phyloP scores from a whole-genome alignment of 2,113 vertebrate genomes.

The Calyptommatus sinebrachiatus region DNA sequence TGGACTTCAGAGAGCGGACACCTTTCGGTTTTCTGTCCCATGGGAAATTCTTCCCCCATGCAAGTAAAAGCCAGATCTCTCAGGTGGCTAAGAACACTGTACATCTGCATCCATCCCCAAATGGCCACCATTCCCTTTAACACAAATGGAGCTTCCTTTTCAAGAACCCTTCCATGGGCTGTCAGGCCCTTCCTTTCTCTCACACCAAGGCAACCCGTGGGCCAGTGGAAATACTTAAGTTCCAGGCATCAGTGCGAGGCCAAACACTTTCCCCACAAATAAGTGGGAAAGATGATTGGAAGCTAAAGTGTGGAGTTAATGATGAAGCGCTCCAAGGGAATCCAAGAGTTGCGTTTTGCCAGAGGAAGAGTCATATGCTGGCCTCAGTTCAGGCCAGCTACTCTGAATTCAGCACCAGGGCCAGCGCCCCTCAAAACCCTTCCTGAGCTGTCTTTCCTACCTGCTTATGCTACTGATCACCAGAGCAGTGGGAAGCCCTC shows the following conservation, averaged over 20 bases:
- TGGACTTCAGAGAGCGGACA: background rate
- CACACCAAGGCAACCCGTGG: no score
- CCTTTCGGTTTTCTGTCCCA: background rate
- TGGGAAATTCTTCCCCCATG: background rate
- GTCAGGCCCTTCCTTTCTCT: no score
- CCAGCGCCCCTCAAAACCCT: background rate
- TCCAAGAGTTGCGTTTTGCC: no score
- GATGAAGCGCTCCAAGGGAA: background rate
- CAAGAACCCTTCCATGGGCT: background rate
- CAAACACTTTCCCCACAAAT: background rate
- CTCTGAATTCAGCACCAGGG: background rate
- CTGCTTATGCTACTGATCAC: no score
- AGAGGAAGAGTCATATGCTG: no score
- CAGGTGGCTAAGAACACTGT: no score
- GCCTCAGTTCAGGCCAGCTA: no score
- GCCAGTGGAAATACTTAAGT: background rate
- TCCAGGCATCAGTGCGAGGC: no score
- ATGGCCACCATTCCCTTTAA: background rate
- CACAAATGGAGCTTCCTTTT: no score
- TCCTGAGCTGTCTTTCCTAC: background rate
- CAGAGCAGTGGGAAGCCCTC: no score
- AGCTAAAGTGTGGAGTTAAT: no score
- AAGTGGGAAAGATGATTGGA: no score
- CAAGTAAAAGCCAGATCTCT: background rate
- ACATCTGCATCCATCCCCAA: background rate